Percentiles rank a stretch among this genome's conserved stretches.
These are phyloP conservation scores for Crotophaga sulcirostris DNA, from an alignment of 2,113 vertebrate genomes.

Conservation along the genomic window DNA sequence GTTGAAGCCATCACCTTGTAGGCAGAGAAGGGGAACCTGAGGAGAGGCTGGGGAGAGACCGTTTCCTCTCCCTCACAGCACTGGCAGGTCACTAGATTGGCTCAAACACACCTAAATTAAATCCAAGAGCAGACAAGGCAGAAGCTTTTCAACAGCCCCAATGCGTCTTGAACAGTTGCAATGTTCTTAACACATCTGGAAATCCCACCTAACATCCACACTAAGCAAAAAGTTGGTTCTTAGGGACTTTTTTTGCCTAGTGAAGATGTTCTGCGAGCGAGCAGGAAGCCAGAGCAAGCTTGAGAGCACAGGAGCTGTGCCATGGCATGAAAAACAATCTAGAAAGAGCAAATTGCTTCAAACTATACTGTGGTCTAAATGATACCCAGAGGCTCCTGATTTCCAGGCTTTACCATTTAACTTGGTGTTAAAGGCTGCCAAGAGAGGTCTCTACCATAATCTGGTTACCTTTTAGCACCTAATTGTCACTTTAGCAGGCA, in stretches of 20 bases:
- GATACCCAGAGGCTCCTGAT: not conserved
- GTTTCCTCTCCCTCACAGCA: not conserved
- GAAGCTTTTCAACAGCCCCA: not conserved
- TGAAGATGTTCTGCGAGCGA: not conserved
- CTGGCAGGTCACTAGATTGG: not conserved
- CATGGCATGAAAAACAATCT: not conserved
- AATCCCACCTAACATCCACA: not conserved
- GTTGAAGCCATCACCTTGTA: not conserved
- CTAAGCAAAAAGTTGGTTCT: not conserved
- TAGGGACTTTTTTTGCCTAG: not conserved
- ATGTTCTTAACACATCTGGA: not conserved
- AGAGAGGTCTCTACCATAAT: not conserved
- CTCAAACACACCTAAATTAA: not conserved
- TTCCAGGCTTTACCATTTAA: not conserved
- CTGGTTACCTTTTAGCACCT: slow-evolving; percentile 10
- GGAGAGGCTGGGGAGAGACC: not conserved
- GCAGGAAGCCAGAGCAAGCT: not conserved
- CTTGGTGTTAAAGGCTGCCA: not conserved
- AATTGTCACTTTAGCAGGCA: not conserved
- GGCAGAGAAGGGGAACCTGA: not conserved
- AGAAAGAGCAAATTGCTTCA: not conserved
- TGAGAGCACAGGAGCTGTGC: not conserved
- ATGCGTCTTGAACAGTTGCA: not conserved
- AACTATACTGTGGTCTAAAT: not conserved
- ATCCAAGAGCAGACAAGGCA: not conserved